phyloP scores from a whole-genome alignment of 2,888 invertebrate species.

The Digitonthophagus gazella region DNA sequence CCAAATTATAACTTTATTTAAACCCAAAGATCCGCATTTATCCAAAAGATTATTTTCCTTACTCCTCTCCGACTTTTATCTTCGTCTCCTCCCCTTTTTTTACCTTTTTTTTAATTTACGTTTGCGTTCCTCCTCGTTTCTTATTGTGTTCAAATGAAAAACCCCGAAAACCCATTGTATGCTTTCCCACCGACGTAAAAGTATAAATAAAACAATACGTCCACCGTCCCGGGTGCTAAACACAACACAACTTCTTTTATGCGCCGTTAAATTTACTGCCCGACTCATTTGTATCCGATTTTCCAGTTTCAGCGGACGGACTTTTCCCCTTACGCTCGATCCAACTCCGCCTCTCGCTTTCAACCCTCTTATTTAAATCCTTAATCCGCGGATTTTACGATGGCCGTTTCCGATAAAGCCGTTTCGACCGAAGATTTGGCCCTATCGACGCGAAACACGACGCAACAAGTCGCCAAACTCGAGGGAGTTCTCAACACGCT shows the following conservation, averaged over 20 bases:
- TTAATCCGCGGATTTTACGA: too few species aligned
- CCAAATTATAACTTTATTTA: too few species aligned
- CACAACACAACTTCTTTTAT: background rate
- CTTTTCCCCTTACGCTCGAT: too few species aligned
- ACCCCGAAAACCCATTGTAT: background rate
- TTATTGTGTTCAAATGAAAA: background rate
- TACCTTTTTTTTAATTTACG: too few species aligned
- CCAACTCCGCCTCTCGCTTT: background rate
- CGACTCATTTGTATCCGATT: background rate
- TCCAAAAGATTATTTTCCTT: background rate
- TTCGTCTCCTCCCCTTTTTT: background rate
- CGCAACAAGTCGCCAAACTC: constrained; percentile 59
- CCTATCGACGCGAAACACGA: constrained; percentile 40
- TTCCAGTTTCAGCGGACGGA: background rate
- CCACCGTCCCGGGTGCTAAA: background rate
- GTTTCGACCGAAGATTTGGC: constrained; percentile 66
- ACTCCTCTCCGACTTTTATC: background rate
- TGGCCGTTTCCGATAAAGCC: constrained; percentile 62
- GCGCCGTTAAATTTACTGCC: background rate
- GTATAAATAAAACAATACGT: background rate
- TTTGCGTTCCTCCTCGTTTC: too few species aligned
- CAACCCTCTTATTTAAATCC: too few species aligned
- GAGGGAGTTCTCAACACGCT: constrained; percentile 70
- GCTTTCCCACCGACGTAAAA: background rate
- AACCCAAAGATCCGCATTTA: too few species aligned